phyloP scores from a whole-genome alignment of 2,888 invertebrate genomes.

The Harmothoe impar region DNA sequence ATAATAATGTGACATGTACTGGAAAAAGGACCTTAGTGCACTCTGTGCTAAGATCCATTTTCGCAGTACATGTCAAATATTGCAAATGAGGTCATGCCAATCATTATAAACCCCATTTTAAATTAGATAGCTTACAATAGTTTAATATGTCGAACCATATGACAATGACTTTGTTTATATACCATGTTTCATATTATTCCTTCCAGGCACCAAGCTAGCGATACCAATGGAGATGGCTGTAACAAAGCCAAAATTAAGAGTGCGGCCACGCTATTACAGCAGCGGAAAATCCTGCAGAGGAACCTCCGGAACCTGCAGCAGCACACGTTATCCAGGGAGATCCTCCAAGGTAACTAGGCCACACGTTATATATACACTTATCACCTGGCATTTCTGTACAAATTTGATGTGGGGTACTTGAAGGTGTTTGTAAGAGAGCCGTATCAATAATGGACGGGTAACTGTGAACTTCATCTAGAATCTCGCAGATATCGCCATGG shows the following conservation, averaged over 20 bases:
- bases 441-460: not conserved
- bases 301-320: conserved; percentile 86
- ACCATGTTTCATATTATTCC: not conserved
- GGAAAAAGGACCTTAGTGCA: too few relatives aligned
- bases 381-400: conserved; percentile 37
- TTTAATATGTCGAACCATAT: too few relatives aligned
- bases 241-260: conserved; percentile 77
- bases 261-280: conserved; percentile 85
- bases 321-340: conserved; percentile 84
- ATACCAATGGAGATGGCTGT: conserved; percentile 48
- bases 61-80: too few relatives aligned
- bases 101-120: too few relatives aligned
- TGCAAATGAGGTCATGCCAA: too few relatives aligned
- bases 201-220: conserved; percentile 67
- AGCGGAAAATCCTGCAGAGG: conserved; percentile 86
- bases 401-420: not conserved
- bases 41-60: too few relatives aligned
- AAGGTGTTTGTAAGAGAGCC: not conserved
- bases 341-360: conserved; percentile 81
- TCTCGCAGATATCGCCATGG: not conserved
- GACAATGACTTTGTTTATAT: too few relatives aligned
- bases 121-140: too few relatives aligned
- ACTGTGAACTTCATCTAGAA: conserved; percentile 12
- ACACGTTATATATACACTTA: not conserved
- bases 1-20: too few relatives aligned